A percentile compares a stretch with the other conserved stretches of the same genome.
phyloP scores from a whole-genome alignment of 2,113 vertebrate species.

The Nycticebus coucang region DNA sequence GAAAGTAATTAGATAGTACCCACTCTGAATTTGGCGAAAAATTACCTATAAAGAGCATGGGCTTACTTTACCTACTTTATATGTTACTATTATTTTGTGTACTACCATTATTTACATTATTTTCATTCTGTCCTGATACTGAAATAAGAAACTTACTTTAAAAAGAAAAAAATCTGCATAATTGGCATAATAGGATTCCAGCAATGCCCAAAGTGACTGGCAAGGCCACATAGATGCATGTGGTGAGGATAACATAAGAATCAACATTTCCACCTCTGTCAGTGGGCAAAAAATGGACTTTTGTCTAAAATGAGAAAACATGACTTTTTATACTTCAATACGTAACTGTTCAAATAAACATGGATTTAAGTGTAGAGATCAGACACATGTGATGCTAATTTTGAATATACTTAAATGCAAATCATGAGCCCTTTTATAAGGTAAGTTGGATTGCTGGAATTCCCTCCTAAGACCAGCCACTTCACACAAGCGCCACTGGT shows the following conservation, averaged over 20 bases:
- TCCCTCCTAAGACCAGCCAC: neutral
- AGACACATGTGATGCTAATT: neutral
- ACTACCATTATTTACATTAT: neutral
- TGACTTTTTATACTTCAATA: slow-evolving; percentile 11
- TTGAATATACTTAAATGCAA: neutral
- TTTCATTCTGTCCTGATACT: neutral
- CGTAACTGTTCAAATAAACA: neutral
- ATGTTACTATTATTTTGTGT: neutral
- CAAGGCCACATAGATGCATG: neutral
- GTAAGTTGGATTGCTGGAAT: neutral
- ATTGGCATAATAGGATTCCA: neutral
- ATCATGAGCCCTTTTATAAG: neutral
- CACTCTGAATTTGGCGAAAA: neutral
- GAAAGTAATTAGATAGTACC: neutral
- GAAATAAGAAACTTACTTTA: neutral
- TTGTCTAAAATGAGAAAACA: neutral
- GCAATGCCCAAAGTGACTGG: neutral
- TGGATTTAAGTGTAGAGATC: neutral
- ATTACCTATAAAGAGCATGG: neutral
- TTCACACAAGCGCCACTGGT: accelerated
- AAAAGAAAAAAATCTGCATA: neutral
- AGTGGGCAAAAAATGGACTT: neutral
- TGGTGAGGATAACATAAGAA: neutral
- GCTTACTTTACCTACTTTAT: neutral
- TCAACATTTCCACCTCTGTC: neutral